Base-by-base conservation (phyloP, 2,888 invertebrate species). In the Andrena praecox region DNA sequence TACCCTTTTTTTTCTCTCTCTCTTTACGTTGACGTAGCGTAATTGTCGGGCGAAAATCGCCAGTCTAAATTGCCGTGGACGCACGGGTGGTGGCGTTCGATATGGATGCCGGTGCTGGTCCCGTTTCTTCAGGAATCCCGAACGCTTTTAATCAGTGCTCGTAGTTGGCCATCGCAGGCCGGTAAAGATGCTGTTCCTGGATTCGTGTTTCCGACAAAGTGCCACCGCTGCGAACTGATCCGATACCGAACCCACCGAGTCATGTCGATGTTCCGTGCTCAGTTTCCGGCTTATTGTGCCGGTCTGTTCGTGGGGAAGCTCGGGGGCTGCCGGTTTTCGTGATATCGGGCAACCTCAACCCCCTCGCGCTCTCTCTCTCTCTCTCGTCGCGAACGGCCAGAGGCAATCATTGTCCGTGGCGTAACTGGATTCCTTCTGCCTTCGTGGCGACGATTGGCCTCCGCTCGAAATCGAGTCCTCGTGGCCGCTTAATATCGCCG, bases 341-440 rank as follows among this genome's bases (percentile, higher is more conserved):
- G 20, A 67, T 67, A 72, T 67, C 31, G 63, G n/a, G 31, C 74
- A 78, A 77, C 69, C 64, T 84, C 59, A 33, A 20, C 42, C 60
- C 48, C 31, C 33, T 54, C 31, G 12, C 42, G 4, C 42, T 42
- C 12, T 4, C 52, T 16, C 42, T 42, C 12, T 4, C 52, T 50
- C 67, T 27, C 66, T 42, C 35, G 64, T 33, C 16, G 66, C 24
- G 52, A 68, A 35, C 67, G 50, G 62, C 69, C 64, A 59, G 70
- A 50, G 33, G 74, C 82, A 85, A 85, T 89, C 85, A 85, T 89
- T 85, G 86, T 82, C 79, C 82, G 69, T 63, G 72, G 79, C 74
- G 82, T 88, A 88, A 89, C 81, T 87, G 81, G 84, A 86, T 87
- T 85, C 81, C 77, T 67, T 66, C 69, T 75, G 72, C 42, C 75